Conservation (phyloP, 2,797 vertebrate genomes). For the Hippoglossus hippoglossus region DNA sequence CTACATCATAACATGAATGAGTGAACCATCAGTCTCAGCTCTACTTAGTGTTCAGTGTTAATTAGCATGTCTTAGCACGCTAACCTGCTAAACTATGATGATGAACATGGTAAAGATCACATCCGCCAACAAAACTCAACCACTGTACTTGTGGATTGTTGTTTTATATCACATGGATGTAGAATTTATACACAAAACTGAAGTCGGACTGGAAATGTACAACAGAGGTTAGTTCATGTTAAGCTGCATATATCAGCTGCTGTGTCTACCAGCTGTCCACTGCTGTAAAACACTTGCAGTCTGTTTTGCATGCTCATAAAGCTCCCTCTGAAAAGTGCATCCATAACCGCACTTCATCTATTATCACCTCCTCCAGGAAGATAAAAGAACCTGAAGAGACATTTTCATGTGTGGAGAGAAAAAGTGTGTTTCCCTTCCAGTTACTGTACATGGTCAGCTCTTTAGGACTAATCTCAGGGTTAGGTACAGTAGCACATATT, state of each 20-base stretch:
- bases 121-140: neutral
- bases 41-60: too few relatives aligned
- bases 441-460: neutral
- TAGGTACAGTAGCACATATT: neutral
- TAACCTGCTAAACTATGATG: neutral
- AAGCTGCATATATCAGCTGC: slow-evolving; percentile 5
- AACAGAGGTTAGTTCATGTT: neutral
- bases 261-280: slow-evolving; percentile 2
- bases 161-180: too few relatives aligned
- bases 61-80: too few relatives aligned
- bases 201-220: neutral
- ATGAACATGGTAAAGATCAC: neutral
- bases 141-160: too few relatives aligned
- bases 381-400: slow-evolving; percentile 50
- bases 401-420: neutral
- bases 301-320: slow-evolving; percentile 72
- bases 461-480: neutral
- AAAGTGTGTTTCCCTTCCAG: neutral
- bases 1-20: too few relatives aligned
- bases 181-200: too few relatives aligned
- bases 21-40: too few relatives aligned
- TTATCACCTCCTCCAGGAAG: slow-evolving; percentile 31
- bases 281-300: slow-evolving; percentile 19
- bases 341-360: slow-evolving; percentile 1
- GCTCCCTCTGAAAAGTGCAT: slow-evolving; percentile 23